A percentile compares a stretch with the other conserved stretches of the same genome.
phyloP scores from a whole-genome alignment of 2,888 invertebrate species.

The Gymnocheta viridis region DNA sequence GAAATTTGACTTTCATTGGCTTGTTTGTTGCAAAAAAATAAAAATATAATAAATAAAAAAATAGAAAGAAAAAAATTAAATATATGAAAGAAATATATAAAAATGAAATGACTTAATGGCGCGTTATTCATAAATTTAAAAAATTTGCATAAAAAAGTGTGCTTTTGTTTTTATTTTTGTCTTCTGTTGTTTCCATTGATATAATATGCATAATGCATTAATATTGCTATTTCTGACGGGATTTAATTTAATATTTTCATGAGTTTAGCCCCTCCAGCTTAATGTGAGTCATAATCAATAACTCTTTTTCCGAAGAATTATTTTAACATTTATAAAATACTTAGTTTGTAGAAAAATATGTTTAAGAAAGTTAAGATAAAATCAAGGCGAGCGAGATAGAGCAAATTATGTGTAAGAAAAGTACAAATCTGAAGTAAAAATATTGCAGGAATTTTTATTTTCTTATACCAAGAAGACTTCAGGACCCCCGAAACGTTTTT shows the following conservation, averaged over 20 bases:
- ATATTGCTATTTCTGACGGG: constrained; percentile 14
- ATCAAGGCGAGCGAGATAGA: too few relatives aligned
- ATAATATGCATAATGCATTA: constrained; percentile 48
- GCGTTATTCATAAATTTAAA: constrained; percentile 54
- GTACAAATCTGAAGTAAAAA: too few relatives aligned
- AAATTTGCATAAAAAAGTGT: constrained; percentile 40
- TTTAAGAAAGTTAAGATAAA: too few relatives aligned
- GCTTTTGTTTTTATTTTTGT: background rate
- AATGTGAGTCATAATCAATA: constrained; percentile 39
- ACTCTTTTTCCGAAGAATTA: background rate
- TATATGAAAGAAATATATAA: background rate
- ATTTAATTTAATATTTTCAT: constrained; percentile 44
- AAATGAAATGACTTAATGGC: constrained; percentile 50
- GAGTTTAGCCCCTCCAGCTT: constrained; percentile 38
- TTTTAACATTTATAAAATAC: background rate
- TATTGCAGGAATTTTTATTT: too few relatives aligned
- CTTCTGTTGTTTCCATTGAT: constrained; percentile 23
- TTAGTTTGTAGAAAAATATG: too few relatives aligned
- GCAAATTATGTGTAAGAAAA: too few relatives aligned
- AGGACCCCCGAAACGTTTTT: too few relatives aligned
- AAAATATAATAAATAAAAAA: background rate
- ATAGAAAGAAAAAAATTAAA: background rate
- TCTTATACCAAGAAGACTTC: too few relatives aligned
- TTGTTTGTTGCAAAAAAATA: constrained; percentile 18
- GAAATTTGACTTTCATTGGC: constrained; percentile 63